Percentiles rank a stretch among this genome's conserved stretches.
Conservation (phyloP, 2,888 invertebrate genomes). For the Brachypalpus laphriformis region DNA sequence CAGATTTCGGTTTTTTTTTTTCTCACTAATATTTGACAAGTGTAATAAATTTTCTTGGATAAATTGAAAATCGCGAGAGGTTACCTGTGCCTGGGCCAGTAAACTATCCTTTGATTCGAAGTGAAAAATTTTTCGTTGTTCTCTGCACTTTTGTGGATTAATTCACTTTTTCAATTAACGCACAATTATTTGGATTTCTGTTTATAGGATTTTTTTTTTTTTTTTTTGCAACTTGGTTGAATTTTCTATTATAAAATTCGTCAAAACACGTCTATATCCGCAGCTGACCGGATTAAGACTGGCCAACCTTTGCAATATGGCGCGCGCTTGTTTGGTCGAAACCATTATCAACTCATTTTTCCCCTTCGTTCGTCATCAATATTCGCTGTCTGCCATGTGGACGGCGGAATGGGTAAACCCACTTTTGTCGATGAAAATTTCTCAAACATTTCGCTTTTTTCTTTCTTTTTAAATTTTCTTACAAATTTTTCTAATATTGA, state of each 20-base stretch:
- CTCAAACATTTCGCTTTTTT: no score
- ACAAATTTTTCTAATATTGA: background rate
- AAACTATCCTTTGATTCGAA: constrained; percentile 33
- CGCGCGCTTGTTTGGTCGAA: constrained; percentile 79
- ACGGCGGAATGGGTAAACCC: constrained; percentile 13
- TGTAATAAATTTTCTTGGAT: constrained; percentile 34
- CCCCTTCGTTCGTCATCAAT: background rate
- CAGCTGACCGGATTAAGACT: constrained; percentile 86
- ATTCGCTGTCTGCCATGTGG: constrained; percentile 44
- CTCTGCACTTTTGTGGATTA: constrained; percentile 23
- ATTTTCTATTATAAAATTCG: constrained; percentile 51
- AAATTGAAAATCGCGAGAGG: constrained; percentile 59
- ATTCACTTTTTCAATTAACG: constrained; percentile 21
- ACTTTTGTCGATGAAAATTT: background rate
- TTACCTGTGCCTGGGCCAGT: constrained; percentile 59
- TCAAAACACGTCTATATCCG: constrained; percentile 83
- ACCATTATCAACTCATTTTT: constrained; percentile 54
- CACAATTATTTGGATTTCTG: constrained; percentile 20
- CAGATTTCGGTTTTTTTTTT: constrained; percentile 5
- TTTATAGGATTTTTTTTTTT: no score
- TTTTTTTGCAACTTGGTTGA: constrained; percentile 72
- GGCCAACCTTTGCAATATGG: constrained; percentile 81
- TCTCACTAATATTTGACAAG: constrained; percentile 56
- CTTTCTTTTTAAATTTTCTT: background rate
- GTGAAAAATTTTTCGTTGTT: background rate